Percentiles rank a stretch among this genome's conserved stretches.
Evolutionary conservation across 2,797 vertebrate genomes (phyloP).

Genomic region (Hypotaenidia okinawae): DNA sequence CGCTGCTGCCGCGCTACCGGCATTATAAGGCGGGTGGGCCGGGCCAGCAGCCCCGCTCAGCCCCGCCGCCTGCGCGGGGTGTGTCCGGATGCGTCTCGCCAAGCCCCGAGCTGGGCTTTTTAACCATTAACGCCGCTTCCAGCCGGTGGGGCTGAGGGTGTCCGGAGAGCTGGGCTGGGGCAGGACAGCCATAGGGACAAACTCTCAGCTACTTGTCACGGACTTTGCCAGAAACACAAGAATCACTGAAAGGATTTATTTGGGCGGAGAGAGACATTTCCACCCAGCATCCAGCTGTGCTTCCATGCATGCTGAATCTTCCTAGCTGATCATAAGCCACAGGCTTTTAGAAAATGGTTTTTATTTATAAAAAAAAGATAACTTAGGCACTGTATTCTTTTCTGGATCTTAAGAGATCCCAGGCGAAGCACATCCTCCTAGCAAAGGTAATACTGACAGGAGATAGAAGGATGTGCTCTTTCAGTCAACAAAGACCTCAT

Average conservation of each 20-base stretch:
- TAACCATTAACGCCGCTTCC: too few relatives aligned
- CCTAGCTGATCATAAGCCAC: neutral
- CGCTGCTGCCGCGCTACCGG: neutral
- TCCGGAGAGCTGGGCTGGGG: too few relatives aligned
- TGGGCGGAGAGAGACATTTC: neutral
- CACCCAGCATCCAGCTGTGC: neutral
- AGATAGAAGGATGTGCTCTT: neutral
- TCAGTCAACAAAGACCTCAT: neutral
- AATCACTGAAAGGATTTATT: neutral
- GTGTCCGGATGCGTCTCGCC: too few relatives aligned
- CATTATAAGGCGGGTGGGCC: neutral
- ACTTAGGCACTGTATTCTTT: neutral
- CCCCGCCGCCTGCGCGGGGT: neutral
- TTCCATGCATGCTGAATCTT: neutral
- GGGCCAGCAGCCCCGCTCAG: neutral
- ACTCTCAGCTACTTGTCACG: accelerated
- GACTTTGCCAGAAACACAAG: neutral
- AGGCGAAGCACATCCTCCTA: neutral
- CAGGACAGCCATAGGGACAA: neutral
- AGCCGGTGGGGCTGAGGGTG: too few relatives aligned
- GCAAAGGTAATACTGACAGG: neutral
- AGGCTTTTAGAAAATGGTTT: neutral
- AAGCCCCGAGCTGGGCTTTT: too few relatives aligned
- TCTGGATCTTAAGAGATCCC: neutral
- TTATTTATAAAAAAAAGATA: neutral